These are phyloP conservation scores for Drosophila picticornis DNA, from an alignment of 2,888 invertebrate species.

Conservation along the genomic window DNA sequence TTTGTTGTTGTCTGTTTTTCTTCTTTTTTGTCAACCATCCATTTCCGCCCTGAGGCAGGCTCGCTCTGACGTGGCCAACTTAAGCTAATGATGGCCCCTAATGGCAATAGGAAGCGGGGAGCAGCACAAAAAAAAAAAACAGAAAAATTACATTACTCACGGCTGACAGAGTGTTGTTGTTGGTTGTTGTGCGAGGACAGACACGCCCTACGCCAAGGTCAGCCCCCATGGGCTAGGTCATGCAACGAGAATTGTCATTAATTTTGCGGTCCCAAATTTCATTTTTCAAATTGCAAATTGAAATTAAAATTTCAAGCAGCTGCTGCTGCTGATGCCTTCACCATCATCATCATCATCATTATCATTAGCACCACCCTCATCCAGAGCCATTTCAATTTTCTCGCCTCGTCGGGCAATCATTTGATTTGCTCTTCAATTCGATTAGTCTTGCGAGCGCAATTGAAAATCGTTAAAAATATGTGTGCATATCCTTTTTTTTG, in stretches of 20 bases:
- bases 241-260: slow-evolving; percentile 57
- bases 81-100: slow-evolving; percentile 17
- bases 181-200: background rate
- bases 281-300: slow-evolving; percentile 77
- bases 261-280: slow-evolving; percentile 67
- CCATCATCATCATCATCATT: background rate
- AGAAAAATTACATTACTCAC: slow-evolving; percentile 33
- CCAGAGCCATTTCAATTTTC: slow-evolving; percentile 33
- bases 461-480: background rate
- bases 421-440: slow-evolving; percentile 29
- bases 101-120: background rate
- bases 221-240: slow-evolving; percentile 48
- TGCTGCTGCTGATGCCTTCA: background rate
- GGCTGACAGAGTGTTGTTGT: slow-evolving; percentile 11
- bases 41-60: slow-evolving; percentile 50
- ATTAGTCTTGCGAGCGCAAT: slow-evolving; percentile 3
- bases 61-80: slow-evolving; percentile 33
- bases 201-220: slow-evolving; percentile 53
- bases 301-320: slow-evolving; percentile 69
- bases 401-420: slow-evolving; percentile 40
- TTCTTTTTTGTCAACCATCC: slow-evolving; percentile 14
- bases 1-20: slow-evolving; percentile 7
- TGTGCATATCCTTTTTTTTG: background rate
- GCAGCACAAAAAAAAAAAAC: background rate
- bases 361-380: slow-evolving; percentile 5